Percentiles rank a stretch among this genome's conserved stretches.
Conservation (phyloP, 2,113 vertebrate species). For the Pionites leucogaster region DNA sequence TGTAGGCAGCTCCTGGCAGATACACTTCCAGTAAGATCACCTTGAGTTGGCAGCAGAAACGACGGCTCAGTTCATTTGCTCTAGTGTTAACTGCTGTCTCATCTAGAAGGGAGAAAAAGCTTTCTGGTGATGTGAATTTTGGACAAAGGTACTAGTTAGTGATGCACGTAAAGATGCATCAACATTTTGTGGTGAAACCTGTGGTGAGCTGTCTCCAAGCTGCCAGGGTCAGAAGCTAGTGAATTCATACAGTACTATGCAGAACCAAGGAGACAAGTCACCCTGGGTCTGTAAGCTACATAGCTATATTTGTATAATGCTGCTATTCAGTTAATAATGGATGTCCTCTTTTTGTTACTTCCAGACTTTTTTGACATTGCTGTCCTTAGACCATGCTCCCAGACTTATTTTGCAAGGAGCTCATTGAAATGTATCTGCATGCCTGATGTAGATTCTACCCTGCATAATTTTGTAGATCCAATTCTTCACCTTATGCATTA, state of each 20-base stretch:
- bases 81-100: neutral
- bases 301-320: accelerated
- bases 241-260: neutral
- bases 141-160: neutral
- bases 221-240: neutral
- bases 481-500: neutral
- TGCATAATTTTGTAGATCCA: neutral
- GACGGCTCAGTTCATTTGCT: neutral
- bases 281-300: neutral
- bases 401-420: neutral
- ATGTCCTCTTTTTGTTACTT: neutral
- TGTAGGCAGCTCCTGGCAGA: neutral
- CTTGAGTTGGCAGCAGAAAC: neutral
- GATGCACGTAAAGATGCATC: neutral
- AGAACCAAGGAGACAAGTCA: neutral
- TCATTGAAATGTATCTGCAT: neutral
- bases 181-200: neutral
- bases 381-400: neutral
- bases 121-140: neutral
- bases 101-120: neutral
- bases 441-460: neutral
- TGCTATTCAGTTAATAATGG: neutral
- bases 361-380: neutral
- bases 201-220: accelerated
- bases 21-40: neutral